These are phyloP conservation scores for Climacteris rufus DNA, from an alignment of 2,113 vertebrate species.

Conservation along the genomic window DNA sequence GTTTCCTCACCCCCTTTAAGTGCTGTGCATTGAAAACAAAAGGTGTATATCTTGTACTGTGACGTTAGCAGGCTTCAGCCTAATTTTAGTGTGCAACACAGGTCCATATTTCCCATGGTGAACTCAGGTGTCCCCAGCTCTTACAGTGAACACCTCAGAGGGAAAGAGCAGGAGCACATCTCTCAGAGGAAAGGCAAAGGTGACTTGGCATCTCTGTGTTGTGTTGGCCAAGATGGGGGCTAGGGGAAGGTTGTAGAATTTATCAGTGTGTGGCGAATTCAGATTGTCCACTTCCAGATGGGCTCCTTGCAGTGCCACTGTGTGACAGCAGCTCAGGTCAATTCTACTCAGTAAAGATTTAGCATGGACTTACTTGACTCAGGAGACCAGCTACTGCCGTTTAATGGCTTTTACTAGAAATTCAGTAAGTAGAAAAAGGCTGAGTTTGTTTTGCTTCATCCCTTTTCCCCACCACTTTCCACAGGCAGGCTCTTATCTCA, in stretches of 20 bases:
- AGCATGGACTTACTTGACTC: not conserved
- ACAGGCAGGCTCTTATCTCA: not conserved
- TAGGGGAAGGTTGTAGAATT: not conserved
- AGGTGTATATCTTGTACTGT: not conserved
- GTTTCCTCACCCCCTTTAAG: not conserved
- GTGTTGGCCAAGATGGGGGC: not conserved
- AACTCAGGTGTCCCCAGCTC: not conserved
- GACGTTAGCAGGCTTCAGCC: not conserved
- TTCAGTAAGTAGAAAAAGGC: not conserved
- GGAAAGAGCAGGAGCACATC: not conserved
- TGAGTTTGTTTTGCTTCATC: not conserved
- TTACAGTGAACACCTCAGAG: not conserved
- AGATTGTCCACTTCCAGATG: not conserved
- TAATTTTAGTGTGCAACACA: not conserved
- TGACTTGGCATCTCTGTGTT: accelerated
- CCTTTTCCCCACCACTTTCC: not conserved
- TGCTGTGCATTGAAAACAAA: not conserved
- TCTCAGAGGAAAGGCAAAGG: not conserved
- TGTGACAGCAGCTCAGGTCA: not conserved
- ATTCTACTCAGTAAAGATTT: not conserved
- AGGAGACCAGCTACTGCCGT: not conserved
- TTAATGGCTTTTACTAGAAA: not conserved
- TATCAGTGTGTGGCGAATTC: not conserved
- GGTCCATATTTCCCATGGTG: not conserved
- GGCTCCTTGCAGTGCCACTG: not conserved